These are phyloP conservation scores for Catostomus latipinnis DNA, from an alignment of 2,797 vertebrate genomes.

Conservation along the genomic window DNA sequence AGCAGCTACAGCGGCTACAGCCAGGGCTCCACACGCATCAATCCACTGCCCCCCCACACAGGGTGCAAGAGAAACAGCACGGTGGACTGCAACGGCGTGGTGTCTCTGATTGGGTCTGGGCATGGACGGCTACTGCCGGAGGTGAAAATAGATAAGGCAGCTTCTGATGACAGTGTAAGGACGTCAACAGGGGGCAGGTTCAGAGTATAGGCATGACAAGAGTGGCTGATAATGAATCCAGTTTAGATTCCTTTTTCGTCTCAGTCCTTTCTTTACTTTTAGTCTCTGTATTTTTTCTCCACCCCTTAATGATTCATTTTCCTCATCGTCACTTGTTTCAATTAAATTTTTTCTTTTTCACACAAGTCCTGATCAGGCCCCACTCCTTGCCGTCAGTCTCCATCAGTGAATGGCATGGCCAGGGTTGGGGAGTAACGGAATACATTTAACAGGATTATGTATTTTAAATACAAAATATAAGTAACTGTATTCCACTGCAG, in stretches of 20 bases:
- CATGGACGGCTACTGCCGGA: constrained; percentile 97
- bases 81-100: constrained; percentile 98
- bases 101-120: constrained; percentile 93
- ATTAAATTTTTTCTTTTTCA: not conserved
- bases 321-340: constrained; percentile 39
- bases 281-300: constrained; percentile 37
- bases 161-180: constrained; percentile 85
- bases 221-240: constrained; percentile 80
- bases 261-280: constrained; percentile 47
- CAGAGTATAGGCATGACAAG: constrained; percentile 86
- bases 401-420: constrained; percentile 29
- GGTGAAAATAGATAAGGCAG: constrained; percentile 99
- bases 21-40: constrained; percentile 93
- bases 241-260: constrained; percentile 65
- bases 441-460: too few species aligned
- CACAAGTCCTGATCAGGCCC: constrained; percentile 31
- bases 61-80: constrained; percentile 92
- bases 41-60: constrained; percentile 87
- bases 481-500: too few species aligned
- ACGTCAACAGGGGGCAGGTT: constrained; percentile 83
- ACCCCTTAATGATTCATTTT: constrained; percentile 27
- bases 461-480: too few species aligned
- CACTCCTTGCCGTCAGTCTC: constrained; percentile 12
- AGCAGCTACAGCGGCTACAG: constrained; percentile 98
- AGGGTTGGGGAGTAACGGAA: not conserved